These are phyloP conservation scores for Dascyllus trimaculatus DNA, from an alignment of 2,113 vertebrate genomes.

Conservation along the genomic window DNA sequence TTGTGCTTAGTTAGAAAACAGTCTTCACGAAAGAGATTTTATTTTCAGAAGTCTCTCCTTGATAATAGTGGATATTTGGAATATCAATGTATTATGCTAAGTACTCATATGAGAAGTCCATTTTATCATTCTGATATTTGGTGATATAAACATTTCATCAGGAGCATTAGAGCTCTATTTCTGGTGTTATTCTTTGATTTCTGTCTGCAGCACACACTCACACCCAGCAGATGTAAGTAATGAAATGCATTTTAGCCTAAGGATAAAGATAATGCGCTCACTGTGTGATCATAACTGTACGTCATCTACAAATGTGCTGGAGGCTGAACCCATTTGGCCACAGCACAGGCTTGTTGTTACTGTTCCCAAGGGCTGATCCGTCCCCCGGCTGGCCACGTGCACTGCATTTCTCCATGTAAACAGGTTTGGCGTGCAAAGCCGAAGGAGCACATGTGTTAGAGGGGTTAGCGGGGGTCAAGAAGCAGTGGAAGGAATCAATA, in stretches of 20 bases:
- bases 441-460: background rate
- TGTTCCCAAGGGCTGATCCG: constrained; percentile 24
- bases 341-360: constrained; percentile 37
- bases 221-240: constrained; percentile 51
- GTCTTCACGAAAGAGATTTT: background rate
- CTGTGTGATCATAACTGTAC: constrained; percentile 41
- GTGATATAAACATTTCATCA: constrained; percentile 18
- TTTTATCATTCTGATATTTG: constrained; percentile 38
- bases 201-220: constrained; percentile 25
- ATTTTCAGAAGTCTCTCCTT: constrained; percentile 15
- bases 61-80: constrained; percentile 6
- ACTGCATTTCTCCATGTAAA: constrained; percentile 40
- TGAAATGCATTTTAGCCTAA: constrained; percentile 65
- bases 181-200: constrained; percentile 31
- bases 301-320: constrained; percentile 52
- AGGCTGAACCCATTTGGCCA: constrained; percentile 45
- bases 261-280: constrained; percentile 69
- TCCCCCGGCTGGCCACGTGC: background rate
- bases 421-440: constrained; percentile 41
- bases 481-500: constrained; percentile 67
- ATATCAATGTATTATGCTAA: background rate
- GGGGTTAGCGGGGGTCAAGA: constrained; percentile 59
- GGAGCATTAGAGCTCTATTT: background rate
- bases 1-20: constrained; percentile 58
- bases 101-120: constrained; percentile 8